These are phyloP conservation scores for Polypedilum pembai DNA, from an alignment of 1,140 invertebrate genomes.

Conservation along the genomic window DNA sequence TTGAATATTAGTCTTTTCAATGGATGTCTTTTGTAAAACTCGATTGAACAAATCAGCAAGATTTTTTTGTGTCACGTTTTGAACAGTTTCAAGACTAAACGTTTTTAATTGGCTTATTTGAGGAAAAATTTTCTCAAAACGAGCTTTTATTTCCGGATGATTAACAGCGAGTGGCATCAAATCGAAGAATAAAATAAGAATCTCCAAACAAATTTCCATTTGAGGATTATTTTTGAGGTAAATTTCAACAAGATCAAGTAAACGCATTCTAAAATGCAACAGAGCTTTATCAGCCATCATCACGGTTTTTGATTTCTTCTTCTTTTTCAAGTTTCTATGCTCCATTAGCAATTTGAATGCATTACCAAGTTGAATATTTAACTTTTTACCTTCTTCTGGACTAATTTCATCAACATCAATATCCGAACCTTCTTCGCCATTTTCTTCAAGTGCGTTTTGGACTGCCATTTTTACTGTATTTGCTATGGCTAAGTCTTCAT, in stretches of 20 bases:
- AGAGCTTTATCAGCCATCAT: conserved; percentile 55
- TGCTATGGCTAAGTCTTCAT: conserved; percentile 51
- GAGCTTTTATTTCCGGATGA: conserved; percentile 57
- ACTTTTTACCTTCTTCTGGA: conserved; percentile 63
- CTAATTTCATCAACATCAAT: conserved; percentile 67
- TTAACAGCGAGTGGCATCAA: conserved; percentile 54
- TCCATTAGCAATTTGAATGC: conserved; percentile 61
- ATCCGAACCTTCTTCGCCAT: conserved; percentile 55
- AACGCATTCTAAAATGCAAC: conserved; percentile 61
- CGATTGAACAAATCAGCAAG: conserved; percentile 48
- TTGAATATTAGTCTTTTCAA: conserved; percentile 29
- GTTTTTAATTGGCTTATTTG: conserved; percentile 54
- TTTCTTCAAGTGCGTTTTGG: conserved; percentile 53
- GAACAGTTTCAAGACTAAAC: conserved; percentile 46
- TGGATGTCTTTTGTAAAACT: conserved; percentile 33
- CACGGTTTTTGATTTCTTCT: conserved; percentile 54
- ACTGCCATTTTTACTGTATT: conserved; percentile 59
- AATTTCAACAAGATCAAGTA: conserved; percentile 61
- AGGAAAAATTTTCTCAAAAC: conserved; percentile 53
- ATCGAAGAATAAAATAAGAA: conserved; percentile 56
- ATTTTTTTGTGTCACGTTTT: conserved; percentile 50
- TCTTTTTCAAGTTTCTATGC: conserved; percentile 43
- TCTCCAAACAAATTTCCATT: conserved; percentile 56
- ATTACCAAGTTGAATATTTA: conserved; percentile 59
- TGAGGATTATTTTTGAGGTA: conserved; percentile 59